Evolutionary conservation across 2,888 invertebrate genomes (phyloP).

Genomic region (Geophilus truncorum): DNA sequence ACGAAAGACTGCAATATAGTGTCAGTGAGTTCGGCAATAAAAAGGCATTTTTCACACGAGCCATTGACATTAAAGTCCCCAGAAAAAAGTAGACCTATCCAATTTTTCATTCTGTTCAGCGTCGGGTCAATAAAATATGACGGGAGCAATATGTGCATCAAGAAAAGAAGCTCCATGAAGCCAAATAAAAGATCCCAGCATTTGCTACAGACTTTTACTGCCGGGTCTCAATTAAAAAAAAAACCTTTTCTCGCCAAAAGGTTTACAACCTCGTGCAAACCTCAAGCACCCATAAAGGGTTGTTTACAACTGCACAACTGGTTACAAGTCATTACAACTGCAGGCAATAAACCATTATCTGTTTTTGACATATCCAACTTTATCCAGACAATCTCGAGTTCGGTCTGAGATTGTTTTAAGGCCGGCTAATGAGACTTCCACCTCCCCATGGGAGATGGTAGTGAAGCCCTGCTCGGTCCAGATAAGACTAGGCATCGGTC

Average conservation of each 20-base stretch:
- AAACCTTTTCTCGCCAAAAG: neutral
- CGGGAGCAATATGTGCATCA: neutral
- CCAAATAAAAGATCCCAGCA: neutral
- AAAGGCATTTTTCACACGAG: neutral
- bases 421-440: neutral
- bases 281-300: neutral
- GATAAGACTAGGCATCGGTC: conserved; percentile 14
- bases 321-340: neutral
- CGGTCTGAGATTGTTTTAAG: conserved; percentile 15
- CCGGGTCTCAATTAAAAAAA: conserved; percentile 1
- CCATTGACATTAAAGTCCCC: neutral
- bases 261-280: neutral
- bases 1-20: neutral
- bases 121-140: neutral
- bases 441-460: neutral
- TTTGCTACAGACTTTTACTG: neutral
- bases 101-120: neutral
- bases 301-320: neutral
- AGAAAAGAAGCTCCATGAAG: neutral
- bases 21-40: neutral
- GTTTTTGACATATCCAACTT: neutral
- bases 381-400: neutral
- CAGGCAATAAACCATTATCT: neutral
- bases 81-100: neutral
- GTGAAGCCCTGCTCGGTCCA: conserved; percentile 17